Evolutionary conservation across 2,113 vertebrate genomes (phyloP).

Genomic region (Aphyosemion australe): DNA sequence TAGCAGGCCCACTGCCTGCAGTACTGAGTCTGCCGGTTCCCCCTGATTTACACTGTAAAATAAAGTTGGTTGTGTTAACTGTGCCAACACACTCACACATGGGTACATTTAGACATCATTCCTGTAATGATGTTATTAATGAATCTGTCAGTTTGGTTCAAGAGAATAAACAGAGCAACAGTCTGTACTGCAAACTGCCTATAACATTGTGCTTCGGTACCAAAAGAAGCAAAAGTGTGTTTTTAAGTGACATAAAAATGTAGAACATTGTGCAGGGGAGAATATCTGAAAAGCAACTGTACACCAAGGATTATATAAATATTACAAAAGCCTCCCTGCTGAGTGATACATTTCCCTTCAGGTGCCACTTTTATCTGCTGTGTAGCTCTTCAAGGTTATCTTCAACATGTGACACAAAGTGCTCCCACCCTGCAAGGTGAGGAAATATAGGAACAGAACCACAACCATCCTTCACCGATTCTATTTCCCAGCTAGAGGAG

Average conservation of each 20-base stretch:
- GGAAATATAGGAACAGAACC: conserved; percentile 54
- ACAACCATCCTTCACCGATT: conserved; percentile 73
- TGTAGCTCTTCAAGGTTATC: conserved; percentile 70
- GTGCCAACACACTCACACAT: neutral
- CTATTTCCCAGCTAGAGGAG: conserved; percentile 74
- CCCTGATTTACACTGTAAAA: neutral
- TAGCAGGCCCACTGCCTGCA: neutral
- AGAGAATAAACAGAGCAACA: neutral
- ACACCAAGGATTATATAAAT: conserved; percentile 12
- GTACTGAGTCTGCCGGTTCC: neutral
- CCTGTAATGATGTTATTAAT: too few species aligned
- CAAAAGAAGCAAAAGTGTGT: neutral
- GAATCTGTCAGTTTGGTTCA: neutral
- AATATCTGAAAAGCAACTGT: conserved; percentile 7
- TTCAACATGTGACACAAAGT: conserved; percentile 53
- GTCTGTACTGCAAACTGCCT: neutral
- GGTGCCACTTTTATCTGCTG: conserved; percentile 48
- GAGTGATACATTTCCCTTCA: conserved; percentile 44
- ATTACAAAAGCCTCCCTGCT: conserved; percentile 27
- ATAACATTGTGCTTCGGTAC: neutral
- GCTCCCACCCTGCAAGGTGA: conserved; percentile 50
- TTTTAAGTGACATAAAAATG: neutral
- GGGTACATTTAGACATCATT: too few species aligned
- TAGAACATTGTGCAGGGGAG: neutral
- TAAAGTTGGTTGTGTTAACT: neutral